These are phyloP conservation scores for Alethe castanea DNA, from an alignment of 2,113 vertebrate species.

Conservation along the genomic window DNA sequence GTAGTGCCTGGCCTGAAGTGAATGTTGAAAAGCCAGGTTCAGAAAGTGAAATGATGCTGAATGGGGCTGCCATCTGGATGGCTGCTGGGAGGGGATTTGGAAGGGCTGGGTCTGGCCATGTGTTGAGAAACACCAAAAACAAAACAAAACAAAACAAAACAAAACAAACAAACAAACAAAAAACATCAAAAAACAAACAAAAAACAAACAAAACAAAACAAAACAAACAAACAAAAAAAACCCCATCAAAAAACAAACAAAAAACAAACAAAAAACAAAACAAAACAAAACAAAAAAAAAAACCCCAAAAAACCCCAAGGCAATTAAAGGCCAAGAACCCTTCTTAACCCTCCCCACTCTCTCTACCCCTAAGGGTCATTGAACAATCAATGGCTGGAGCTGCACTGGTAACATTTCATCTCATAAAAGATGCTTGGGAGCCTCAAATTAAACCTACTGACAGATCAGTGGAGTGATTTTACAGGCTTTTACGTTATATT, in stretches of 20 bases:
- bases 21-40: neutral
- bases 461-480: neutral
- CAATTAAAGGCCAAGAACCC: neutral
- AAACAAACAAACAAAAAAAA: neutral
- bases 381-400: neutral
- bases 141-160: neutral
- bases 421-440: neutral
- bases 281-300: neutral
- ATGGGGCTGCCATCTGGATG: neutral
- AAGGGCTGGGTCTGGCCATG: neutral
- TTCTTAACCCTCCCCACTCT: neutral
- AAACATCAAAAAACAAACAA: too few relatives aligned
- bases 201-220: neutral
- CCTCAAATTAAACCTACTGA: neutral
- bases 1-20: neutral
- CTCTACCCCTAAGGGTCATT: neutral
- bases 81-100: neutral
- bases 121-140: neutral
- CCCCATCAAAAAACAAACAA: too few relatives aligned
- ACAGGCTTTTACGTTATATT: conserved; percentile 41
- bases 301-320: neutral
- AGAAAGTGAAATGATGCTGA: neutral
- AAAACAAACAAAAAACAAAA: neutral
- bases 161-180: neutral
- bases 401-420: neutral